Evolutionary conservation across 2,888 invertebrate species (phyloP), one percentile per base, ranked within the genome.

Genomic region (Lomographa bimaculata): DNA sequence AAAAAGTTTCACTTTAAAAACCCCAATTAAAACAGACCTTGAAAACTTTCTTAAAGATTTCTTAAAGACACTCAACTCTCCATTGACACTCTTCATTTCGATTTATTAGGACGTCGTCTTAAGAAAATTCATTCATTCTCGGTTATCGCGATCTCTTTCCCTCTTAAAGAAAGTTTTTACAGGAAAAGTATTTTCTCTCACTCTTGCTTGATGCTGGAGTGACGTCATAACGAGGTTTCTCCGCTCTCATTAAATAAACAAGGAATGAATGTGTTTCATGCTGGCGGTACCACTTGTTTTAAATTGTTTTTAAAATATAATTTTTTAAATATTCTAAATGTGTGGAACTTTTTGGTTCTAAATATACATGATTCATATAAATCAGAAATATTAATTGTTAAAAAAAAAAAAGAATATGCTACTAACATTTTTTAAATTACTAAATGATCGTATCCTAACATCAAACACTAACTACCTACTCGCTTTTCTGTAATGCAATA

Each of bases 211-310:
- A 58, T 65, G 67, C 65, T 68, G 60, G 68, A 63, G 77, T 84
- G 86, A 84, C 87, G 86, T 86, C 86, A 83, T 80, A 79, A 81
- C 81, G 83, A 83, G 80, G 77, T 77, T 80, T 74, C 77, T 78
- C 73, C 77, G 76, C 84, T 77, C 86, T 86, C 85, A 87, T 86
- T 87, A 86, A 83, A 83, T 80, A 87, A 83, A 86, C 83, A 83
- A 79, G 79, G 73, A 74, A 64, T 54, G 52, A 54, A 65, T 64
- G 46, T 8, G 18, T 26, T 7, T 3, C 1, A 7, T 4, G 25
- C 3, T 12, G 36, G 40, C 29, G 18, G 23, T 23, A 30, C 11
- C 12, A 24, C 17, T 32, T n/a, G 11, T n/a, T n/a, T n/a, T n/a
- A n/a, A n/a, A n/a, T n/a, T n/a, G n/a, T n/a, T n/a, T n/a, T n/a